Evolutionary conservation across 2,797 vertebrate genomes (phyloP), one percentile per base, ranked within the genome.

Genomic region (Molossus alvarezi): DNA sequence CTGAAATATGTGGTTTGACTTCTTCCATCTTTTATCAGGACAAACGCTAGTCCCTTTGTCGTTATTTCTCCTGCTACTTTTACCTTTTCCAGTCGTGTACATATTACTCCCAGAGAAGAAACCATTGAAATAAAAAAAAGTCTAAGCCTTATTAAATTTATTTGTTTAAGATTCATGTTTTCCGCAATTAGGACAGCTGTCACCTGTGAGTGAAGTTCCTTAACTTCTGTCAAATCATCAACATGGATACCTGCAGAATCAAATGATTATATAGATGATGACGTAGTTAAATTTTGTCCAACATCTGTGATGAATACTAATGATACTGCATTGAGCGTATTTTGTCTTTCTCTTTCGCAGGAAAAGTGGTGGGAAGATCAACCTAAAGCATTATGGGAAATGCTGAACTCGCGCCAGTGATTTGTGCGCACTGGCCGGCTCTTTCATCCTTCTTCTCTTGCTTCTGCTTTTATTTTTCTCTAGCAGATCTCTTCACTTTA

Each of bases 281-380:
- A 2, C 11, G 41, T 33, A 29, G 5, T 64, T 57, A 71, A 21
- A 37, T 2, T n/a, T 29, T 14, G 21, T 90, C 0, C 21, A 62
- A 9, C 7, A 10, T 72, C 21, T 73, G 23, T 21, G 9, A 58
- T 58, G 75, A 71, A 37, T 8, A 80, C 17, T 1, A 3, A 33
- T 5, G 9, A 25, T 48, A 23, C 18, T 91, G 1, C 21, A 72
- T 23, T 82, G 0, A 93, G 15, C 60, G 4, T 71, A 2, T 65
- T 91, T 53, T 92, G 3, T 93, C 20, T 86, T 83, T 91, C 37
- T 83, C 45, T 97, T 96, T 97, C 83, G 48, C 84, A 98, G 98
- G 98, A 98, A 96, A 96, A 98, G 97, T 41, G 97, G 97, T 96
- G 98, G 98, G 51, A 98, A 97, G 84, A 98, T 98, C 83, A 98